These are phyloP conservation scores for Allacma fusca DNA, from an alignment of 2,888 invertebrate species.

Conservation along the genomic window DNA sequence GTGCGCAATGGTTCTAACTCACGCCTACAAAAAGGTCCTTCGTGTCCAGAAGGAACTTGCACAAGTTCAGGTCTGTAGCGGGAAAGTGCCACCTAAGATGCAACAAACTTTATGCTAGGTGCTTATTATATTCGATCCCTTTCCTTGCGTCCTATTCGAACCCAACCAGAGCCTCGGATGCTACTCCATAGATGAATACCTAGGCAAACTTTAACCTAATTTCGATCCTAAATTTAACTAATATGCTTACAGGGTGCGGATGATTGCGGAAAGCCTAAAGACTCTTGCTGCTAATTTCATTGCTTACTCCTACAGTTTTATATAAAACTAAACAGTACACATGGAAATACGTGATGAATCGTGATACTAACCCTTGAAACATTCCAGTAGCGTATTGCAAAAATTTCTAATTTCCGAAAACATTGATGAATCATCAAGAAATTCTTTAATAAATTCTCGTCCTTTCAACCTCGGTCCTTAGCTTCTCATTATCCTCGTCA, in stretches of 20 bases:
- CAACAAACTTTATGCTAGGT: slow-evolving; percentile 53
- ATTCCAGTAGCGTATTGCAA: slow-evolving; percentile 20
- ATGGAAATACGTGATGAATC: slow-evolving; percentile 18
- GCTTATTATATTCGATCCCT: slow-evolving; percentile 25
- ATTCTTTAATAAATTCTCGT: slow-evolving; percentile 31
- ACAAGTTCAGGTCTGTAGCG: slow-evolving; percentile 51
- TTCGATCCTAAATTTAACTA: slow-evolving; percentile 28
- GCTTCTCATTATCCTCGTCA: neutral
- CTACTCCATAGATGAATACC: slow-evolving; percentile 1
- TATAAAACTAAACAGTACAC: slow-evolving; percentile 2
- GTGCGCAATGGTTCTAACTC: slow-evolving; percentile 58
- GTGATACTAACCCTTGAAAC: slow-evolving; percentile 33
- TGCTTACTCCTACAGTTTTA: slow-evolving; percentile 30
- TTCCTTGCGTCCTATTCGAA: slow-evolving; percentile 21
- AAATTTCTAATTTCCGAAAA: neutral
- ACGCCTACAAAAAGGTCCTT: slow-evolving; percentile 61
- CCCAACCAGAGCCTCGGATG: neutral
- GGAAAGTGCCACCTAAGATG: slow-evolving; percentile 51
- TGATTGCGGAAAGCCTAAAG: slow-evolving; percentile 25
- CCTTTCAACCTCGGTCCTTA: slow-evolving; percentile 14
- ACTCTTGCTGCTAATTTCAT: slow-evolving; percentile 26
- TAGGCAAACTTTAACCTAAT: slow-evolving; percentile 18
- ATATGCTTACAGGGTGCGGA: slow-evolving; percentile 39
- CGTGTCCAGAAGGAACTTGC: slow-evolving; percentile 60
- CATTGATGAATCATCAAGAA: no score